Evolutionary conservation across 2,113 vertebrate genomes (phyloP).

Genomic region (Pteropus alecto): DNA sequence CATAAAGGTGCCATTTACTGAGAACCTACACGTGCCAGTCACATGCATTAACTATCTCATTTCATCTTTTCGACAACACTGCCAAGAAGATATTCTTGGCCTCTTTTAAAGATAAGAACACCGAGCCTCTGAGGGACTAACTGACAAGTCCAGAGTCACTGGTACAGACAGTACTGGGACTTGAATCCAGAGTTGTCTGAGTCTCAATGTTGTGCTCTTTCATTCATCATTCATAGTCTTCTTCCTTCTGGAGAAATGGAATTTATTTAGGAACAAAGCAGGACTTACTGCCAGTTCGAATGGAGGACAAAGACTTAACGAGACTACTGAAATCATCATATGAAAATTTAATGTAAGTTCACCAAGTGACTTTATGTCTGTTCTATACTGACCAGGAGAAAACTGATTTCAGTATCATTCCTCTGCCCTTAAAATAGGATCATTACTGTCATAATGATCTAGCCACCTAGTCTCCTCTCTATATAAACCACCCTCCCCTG

Average conservation of each 20-base stretch:
- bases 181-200: not conserved
- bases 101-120: not conserved
- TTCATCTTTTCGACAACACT: not conserved
- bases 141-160: not conserved
- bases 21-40: not conserved
- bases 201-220: not conserved
- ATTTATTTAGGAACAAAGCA: not conserved
- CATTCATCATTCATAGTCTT: not conserved
- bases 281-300: not conserved
- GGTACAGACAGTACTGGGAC: not conserved
- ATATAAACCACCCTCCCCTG: not conserved
- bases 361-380: not conserved
- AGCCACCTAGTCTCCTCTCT: not conserved
- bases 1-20: not conserved
- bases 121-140: not conserved
- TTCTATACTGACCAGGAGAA: not conserved
- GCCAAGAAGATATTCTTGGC: not conserved
- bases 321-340: not conserved
- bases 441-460: not conserved
- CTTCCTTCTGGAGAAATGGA: not conserved
- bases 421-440: not conserved
- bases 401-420: not conserved
- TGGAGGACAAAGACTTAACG: not conserved
- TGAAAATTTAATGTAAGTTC: not conserved
- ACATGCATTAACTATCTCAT: not conserved